A percentile compares a stretch with the other conserved stretches of the same genome.
These are phyloP conservation scores for Platorchestia sp. DNA, from an alignment of 1,140 invertebrate species.

Conservation along the genomic window DNA sequence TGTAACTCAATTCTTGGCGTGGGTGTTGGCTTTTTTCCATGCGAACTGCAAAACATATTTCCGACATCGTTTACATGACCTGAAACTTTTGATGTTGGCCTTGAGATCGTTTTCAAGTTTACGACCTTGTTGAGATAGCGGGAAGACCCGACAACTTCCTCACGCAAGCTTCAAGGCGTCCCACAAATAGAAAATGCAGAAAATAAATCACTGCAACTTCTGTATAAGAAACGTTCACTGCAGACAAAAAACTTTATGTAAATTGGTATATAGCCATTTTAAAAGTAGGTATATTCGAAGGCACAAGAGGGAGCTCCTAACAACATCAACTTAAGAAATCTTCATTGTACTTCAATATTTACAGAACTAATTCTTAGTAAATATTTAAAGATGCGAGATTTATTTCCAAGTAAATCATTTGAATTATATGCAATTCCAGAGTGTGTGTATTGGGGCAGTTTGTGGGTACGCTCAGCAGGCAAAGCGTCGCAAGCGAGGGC, in stretches of 20 bases:
- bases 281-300: not conserved
- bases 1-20: not conserved
- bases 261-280: not conserved
- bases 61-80: not conserved
- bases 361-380: not conserved
- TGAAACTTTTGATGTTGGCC: not conserved
- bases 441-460: not conserved
- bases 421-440: not conserved
- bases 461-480: not conserved
- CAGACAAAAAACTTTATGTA: not conserved
- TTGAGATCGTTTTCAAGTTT: slow-evolving; percentile 9
- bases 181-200: not conserved
- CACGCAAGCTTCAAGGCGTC: not conserved
- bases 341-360: not conserved
- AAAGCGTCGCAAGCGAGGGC: not conserved
- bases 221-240: not conserved
- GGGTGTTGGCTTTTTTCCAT: not conserved
- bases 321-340: not conserved
- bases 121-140: not conserved
- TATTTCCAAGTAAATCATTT: not conserved
- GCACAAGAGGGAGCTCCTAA: not conserved
- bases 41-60: not conserved
- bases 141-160: not conserved
- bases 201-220: not conserved
- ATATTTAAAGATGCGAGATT: not conserved